A percentile compares a stretch with the other conserved stretches of the same genome.
Conservation (phyloP, 2,888 invertebrate genomes). For the Busseola fusca region DNA sequence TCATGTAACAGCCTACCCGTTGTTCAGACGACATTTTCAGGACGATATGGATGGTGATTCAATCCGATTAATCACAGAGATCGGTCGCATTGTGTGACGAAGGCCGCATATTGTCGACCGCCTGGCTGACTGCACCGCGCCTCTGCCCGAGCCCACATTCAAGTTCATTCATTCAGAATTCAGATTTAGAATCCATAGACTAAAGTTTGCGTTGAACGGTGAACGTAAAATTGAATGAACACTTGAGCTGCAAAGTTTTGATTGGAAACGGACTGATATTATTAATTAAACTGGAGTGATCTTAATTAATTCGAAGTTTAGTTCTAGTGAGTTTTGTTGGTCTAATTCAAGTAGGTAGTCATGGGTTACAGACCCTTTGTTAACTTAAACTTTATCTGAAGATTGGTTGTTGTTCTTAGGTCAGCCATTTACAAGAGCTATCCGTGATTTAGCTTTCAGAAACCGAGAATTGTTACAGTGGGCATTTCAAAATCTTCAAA, state of each 20-base stretch:
- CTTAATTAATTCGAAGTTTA: conserved; percentile 46
- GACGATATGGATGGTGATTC: conserved; percentile 38
- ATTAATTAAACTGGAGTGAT: conserved; percentile 11
- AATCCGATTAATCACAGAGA: conserved; percentile 54
- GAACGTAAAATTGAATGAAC: conserved; percentile 56
- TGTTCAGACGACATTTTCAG: conserved; percentile 32
- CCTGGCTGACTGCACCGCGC: conserved; percentile 51
- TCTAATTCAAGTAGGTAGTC: conserved; percentile 13
- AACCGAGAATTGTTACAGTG: neutral
- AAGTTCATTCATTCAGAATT: conserved; percentile 55
- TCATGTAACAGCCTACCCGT: conserved; percentile 1
- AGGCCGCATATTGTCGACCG: conserved; percentile 49
- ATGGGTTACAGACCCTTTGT: conserved; percentile 4
- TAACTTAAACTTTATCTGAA: neutral
- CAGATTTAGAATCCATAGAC: conserved; percentile 40
- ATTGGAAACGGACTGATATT: conserved; percentile 44
- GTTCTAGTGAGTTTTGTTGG: conserved; percentile 25
- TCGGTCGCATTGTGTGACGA: conserved; percentile 46
- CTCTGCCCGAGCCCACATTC: conserved; percentile 47
- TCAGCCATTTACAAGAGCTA: neutral
- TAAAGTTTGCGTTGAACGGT: conserved; percentile 44
- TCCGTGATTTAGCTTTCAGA: neutral
- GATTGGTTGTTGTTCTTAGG: neutral
- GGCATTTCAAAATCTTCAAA: neutral
- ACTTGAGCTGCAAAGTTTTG: conserved; percentile 50